A percentile compares a stretch with the other conserved stretches of the same genome.
phyloP scores from a whole-genome alignment of 2,888 invertebrate species.

The Cybosia mesomella region DNA sequence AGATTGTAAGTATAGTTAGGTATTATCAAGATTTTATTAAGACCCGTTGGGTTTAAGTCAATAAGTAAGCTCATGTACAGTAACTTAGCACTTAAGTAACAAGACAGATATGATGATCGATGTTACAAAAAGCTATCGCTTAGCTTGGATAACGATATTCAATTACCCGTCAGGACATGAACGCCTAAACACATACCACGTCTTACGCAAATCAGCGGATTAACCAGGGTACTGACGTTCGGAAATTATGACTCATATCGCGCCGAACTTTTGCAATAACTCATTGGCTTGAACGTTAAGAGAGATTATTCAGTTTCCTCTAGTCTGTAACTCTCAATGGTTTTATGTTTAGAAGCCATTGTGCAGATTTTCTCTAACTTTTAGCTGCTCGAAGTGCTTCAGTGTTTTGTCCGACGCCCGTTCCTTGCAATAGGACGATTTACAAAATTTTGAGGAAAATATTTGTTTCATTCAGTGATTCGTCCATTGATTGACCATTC shows the following conservation, averaged over 20 bases:
- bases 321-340: slow-evolving; percentile 22
- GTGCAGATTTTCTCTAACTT: background rate
- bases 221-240: slow-evolving; percentile 38
- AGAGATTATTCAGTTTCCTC: slow-evolving; percentile 42
- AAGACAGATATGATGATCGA: slow-evolving; percentile 35
- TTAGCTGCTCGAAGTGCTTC: too few relatives aligned
- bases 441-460: too few relatives aligned
- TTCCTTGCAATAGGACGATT: too few relatives aligned
- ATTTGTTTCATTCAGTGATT: too few relatives aligned
- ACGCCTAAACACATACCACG: slow-evolving; percentile 45
- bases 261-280: slow-evolving; percentile 48
- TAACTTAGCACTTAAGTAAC: slow-evolving; percentile 31
- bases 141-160: slow-evolving; percentile 41
- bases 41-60: background rate
- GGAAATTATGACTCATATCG: slow-evolving; percentile 42
- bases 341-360: background rate
- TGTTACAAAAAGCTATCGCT: slow-evolving; percentile 41
- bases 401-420: too few relatives aligned
- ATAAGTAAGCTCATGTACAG: slow-evolving; percentile 12
- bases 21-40: background rate
- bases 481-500: too few relatives aligned
- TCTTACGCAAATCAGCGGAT: slow-evolving; percentile 48
- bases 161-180: slow-evolving; percentile 47
- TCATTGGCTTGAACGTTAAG: slow-evolving; percentile 43
- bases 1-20: background rate